Conservation (phyloP, 2,888 invertebrate species). For the Rosalia funebris region DNA sequence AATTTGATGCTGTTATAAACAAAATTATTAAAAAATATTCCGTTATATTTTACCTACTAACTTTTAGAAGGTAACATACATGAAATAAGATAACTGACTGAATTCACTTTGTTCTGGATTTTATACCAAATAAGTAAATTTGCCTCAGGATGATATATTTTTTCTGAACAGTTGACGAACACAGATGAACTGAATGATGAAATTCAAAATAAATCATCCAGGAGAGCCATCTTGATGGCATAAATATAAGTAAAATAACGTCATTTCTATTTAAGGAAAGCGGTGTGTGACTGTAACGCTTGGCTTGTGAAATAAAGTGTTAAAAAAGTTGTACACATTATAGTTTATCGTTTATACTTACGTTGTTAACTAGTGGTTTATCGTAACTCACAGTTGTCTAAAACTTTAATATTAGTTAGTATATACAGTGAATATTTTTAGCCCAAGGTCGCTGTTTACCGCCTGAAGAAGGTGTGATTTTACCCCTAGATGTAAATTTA, state of each 20-base stretch:
- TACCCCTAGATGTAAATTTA: slow-evolving; percentile 24
- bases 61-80: no score
- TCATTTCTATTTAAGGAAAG: slow-evolving; percentile 56
- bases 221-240: slow-evolving; percentile 18
- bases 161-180: no score
- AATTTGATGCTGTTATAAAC: no score
- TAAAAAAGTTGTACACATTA: neutral
- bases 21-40: no score
- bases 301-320: slow-evolving; percentile 27
- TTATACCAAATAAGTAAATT: no score
- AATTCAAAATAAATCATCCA: neutral
- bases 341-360: neutral
- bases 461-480: slow-evolving; percentile 31
- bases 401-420: neutral
- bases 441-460: slow-evolving; percentile 47
- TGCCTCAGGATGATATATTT: no score
- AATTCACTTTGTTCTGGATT: no score
- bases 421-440: slow-evolving; percentile 37
- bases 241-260: slow-evolving; percentile 35
- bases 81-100: no score
- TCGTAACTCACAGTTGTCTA: no score
- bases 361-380: no score
- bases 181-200: no score
- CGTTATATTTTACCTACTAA: no score
- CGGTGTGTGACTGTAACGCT: slow-evolving; percentile 30